Evolutionary conservation across 2,888 invertebrate species (phyloP).

Genomic region (Metopia argyrocephala): DNA sequence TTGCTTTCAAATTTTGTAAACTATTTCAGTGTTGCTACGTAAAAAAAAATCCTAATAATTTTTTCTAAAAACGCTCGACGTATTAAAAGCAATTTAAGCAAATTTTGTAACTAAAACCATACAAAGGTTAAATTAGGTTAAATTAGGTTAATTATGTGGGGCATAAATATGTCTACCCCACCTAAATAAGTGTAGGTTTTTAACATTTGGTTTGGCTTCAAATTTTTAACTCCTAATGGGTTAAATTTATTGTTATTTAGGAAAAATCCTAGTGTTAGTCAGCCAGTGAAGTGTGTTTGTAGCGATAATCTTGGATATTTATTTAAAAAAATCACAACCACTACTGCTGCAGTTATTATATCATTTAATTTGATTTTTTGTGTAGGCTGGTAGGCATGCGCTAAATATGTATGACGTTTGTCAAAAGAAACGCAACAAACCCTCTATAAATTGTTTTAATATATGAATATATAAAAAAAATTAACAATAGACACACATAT

Average conservation of each 20-base stretch:
- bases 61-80: no score
- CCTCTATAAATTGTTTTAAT: constrained; percentile 5
- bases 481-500: background rate
- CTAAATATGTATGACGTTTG: constrained; percentile 20
- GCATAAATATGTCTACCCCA: no score
- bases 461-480: background rate
- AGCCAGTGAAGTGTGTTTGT: background rate
- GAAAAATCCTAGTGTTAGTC: background rate
- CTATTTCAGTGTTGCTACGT: no score
- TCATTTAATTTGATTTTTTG: constrained; percentile 38
- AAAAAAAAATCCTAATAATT: no score
- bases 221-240: background rate
- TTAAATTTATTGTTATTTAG: background rate
- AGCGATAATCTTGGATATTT: background rate
- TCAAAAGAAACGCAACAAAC: constrained; percentile 18
- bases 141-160: no score
- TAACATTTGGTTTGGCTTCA: background rate
- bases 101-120: no score
- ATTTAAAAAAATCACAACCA: constrained; percentile 15
- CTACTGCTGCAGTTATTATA: constrained; percentile 7
- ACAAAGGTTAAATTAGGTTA: no score
- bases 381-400: constrained; percentile 57
- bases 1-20: no score
- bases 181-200: background rate
- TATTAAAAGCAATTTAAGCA: no score